phyloP scores from a whole-genome alignment of 2,113 vertebrate genomes.

The Siniperca knerii region DNA sequence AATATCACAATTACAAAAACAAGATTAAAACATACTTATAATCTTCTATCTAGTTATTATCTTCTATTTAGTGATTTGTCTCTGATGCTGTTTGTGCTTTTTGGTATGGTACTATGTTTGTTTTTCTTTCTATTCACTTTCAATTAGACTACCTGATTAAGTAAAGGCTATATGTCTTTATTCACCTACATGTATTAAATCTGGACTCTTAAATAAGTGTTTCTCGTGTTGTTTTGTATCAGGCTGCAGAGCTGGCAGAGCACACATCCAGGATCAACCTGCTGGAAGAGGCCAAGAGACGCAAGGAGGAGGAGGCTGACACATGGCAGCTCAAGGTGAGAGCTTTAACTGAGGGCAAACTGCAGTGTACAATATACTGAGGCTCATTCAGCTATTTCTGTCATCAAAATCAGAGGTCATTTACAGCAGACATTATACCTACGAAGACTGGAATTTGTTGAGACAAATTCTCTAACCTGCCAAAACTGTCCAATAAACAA shows the following conservation, averaged over 20 bases:
- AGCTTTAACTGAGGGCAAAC: neutral
- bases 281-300: conserved; percentile 90
- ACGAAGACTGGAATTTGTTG: neutral
- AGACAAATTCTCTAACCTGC: neutral
- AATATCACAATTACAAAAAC: neutral
- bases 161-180: neutral
- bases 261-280: conserved; percentile 91
- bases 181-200: neutral
- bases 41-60: no score
- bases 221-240: conserved; percentile 20
- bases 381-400: conserved; percentile 4
- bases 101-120: neutral
- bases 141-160: neutral
- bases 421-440: neutral
- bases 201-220: neutral
- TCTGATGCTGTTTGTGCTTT: neutral
- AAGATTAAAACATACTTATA: no score
- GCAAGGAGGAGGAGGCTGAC: conserved; percentile 91
- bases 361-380: neutral
- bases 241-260: conserved; percentile 93
- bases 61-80: no score
- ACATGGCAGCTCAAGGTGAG: conserved; percentile 93
- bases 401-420: neutral
- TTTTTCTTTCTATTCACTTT: neutral
- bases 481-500: neutral